A percentile compares a stretch with the other conserved stretches of the same genome.
Evolutionary conservation across 1,140 invertebrate genomes (phyloP).

Genomic region (Neodiprion pinetum): DNA sequence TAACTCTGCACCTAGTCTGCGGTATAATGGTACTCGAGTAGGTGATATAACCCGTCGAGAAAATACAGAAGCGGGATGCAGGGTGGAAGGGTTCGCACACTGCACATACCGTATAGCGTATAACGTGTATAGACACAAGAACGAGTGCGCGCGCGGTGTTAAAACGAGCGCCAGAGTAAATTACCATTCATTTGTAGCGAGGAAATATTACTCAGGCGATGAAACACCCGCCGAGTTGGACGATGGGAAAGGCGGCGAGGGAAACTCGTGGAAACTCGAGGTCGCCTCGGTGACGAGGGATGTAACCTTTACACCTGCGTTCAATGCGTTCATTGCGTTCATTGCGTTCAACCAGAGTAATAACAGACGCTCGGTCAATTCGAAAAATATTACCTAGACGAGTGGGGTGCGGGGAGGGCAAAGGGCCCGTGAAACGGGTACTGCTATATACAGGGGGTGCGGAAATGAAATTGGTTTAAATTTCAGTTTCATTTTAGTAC

Average conservation of each 20-base stretch:
- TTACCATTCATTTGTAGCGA: conserved; percentile 2
- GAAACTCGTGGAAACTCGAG: not conserved
- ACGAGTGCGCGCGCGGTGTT: not conserved
- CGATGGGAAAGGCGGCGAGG: no score
- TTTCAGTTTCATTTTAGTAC: not conserved
- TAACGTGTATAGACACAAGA: not conserved
- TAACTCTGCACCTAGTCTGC: no score
- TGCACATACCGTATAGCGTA: no score
- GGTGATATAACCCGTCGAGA: no score
- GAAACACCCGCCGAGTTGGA: no score
- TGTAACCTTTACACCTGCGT: not conserved
- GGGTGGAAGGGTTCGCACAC: no score
- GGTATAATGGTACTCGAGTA: no score
- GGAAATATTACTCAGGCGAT: not conserved
- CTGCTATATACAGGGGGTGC: not conserved
- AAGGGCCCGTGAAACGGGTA: no score
- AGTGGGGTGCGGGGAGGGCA: no score
- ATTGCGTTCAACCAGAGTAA: not conserved
- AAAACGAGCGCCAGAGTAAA: not conserved
- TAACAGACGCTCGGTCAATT: not conserved
- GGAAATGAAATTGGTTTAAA: not conserved
- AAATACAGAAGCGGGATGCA: no score
- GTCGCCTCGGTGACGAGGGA: not conserved
- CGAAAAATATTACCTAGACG: not conserved
- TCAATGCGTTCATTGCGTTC: not conserved